phyloP scores from a whole-genome alignment of 2,888 invertebrate species.

The Morpho achilles region DNA sequence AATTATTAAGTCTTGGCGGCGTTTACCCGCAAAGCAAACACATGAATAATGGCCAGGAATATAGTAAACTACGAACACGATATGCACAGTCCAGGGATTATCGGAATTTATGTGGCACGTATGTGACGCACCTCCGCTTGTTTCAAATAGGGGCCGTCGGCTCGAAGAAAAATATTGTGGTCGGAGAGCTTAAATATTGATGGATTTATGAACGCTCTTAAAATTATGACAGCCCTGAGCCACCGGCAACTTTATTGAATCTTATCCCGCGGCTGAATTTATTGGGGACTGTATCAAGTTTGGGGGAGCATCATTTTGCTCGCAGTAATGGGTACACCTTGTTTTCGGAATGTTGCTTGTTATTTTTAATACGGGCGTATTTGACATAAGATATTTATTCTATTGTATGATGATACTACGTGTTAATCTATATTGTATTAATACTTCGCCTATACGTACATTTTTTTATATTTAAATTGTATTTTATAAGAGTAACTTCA shows the following conservation, averaged over 20 bases:
- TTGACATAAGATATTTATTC: slow-evolving; percentile 2
- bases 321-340: slow-evolving; percentile 30
- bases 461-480: too few species aligned
- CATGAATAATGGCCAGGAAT: slow-evolving; percentile 64
- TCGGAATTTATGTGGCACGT: slow-evolving; percentile 69
- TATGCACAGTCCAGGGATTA: slow-evolving; percentile 63
- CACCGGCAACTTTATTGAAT: slow-evolving; percentile 69
- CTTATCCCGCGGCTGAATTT: slow-evolving; percentile 63
- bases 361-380: slow-evolving; percentile 22
- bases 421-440: too few species aligned
- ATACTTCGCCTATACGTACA: too few species aligned
- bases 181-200: slow-evolving; percentile 72
- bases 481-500: too few species aligned
- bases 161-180: slow-evolving; percentile 69
- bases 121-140: slow-evolving; percentile 62
- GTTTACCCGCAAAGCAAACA: slow-evolving; percentile 60
- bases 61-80: slow-evolving; percentile 53
- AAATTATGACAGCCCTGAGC: slow-evolving; percentile 67
- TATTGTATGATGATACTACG: too few species aligned
- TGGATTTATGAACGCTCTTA: slow-evolving; percentile 75
- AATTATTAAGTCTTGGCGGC: slow-evolving; percentile 63
- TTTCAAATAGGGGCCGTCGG: slow-evolving; percentile 36
- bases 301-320: slow-evolving; percentile 49
- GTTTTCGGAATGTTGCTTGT: slow-evolving; percentile 26
- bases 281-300: slow-evolving; percentile 56